These are phyloP conservation scores for Ptychoptera contaminata DNA, from an alignment of 2,888 invertebrate species.

Conservation along the genomic window DNA sequence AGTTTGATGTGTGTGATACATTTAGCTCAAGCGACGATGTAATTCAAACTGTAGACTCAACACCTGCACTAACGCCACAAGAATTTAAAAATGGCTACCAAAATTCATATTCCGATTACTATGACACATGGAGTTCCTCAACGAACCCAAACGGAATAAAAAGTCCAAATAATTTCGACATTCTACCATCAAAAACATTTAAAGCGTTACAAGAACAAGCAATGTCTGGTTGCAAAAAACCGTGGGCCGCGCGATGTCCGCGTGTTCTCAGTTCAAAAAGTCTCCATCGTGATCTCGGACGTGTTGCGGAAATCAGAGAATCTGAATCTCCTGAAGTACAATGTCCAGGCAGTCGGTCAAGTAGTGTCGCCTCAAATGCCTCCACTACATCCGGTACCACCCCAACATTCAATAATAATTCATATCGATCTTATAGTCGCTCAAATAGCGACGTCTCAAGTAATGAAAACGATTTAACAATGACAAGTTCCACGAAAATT, in stretches of 20 bases:
- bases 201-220: conserved; percentile 36
- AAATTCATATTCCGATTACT: conserved; percentile 37
- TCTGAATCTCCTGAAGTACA: conserved; percentile 25
- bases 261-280: conserved; percentile 43
- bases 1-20: conserved; percentile 26
- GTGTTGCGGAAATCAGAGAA: conserved; percentile 24
- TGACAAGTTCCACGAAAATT: too few relatives aligned
- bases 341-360: too few relatives aligned
- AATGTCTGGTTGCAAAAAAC: conserved; percentile 25
- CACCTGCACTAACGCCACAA: conserved; percentile 33
- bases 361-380: too few relatives aligned
- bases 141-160: conserved; percentile 14
- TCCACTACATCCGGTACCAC: too few relatives aligned
- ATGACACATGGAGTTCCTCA: conserved; percentile 35
- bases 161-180: conserved; percentile 23
- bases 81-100: conserved; percentile 29
- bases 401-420: too few relatives aligned
- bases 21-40: conserved; percentile 15
- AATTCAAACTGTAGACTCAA: conserved; percentile 28
- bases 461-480: too few relatives aligned
- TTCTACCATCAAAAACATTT: conserved; percentile 41
- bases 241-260: conserved; percentile 43
- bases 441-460: too few relatives aligned
- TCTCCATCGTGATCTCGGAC: conserved; percentile 33
- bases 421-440: too few relatives aligned